Evolutionary conservation across 2,797 vertebrate species (phyloP).

Genomic region (Onychomys torridus): DNA sequence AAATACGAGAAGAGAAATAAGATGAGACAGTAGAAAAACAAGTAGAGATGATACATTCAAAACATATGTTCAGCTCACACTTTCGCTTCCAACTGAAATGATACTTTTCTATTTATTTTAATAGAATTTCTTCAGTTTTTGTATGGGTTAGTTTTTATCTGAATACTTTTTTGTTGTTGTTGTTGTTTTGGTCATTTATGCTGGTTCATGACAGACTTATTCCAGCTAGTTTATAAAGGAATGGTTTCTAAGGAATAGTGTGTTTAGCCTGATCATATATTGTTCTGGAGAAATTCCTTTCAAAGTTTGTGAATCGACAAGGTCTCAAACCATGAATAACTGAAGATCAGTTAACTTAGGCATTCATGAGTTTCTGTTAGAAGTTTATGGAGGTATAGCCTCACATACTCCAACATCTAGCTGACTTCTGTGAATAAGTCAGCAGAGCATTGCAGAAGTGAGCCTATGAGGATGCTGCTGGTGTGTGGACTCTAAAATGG

Average conservation of each 20-base stretch:
- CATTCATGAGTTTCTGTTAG: slow-evolving; percentile 60
- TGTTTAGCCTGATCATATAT: neutral
- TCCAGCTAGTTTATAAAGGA: slow-evolving; percentile 44
- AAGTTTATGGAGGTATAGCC: slow-evolving; percentile 1
- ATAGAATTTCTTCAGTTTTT: slow-evolving; percentile 34
- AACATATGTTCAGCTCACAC: neutral
- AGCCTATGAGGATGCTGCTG: slow-evolving; percentile 42
- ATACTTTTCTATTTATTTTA: neutral
- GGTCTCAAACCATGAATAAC: slow-evolving; percentile 39
- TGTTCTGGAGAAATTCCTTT: slow-evolving; percentile 40
- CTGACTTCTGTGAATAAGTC: slow-evolving; percentile 51
- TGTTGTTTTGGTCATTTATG: neutral
- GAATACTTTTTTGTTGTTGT: neutral
- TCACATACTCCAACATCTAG: slow-evolving; percentile 43
- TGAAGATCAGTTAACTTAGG: slow-evolving; percentile 53
- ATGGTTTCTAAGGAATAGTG: neutral
- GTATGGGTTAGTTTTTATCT: neutral
- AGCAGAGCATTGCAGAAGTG: neutral
- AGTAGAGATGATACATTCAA: neutral
- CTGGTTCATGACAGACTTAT: neutral
- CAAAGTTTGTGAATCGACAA: slow-evolving; percentile 21
- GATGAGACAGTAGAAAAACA: neutral
- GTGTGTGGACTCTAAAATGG: neutral
- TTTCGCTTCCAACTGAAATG: neutral
- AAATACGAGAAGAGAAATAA: neutral